Evolutionary conservation across 2,888 invertebrate genomes (phyloP).

Genomic region (Drosophila vallismaia): DNA sequence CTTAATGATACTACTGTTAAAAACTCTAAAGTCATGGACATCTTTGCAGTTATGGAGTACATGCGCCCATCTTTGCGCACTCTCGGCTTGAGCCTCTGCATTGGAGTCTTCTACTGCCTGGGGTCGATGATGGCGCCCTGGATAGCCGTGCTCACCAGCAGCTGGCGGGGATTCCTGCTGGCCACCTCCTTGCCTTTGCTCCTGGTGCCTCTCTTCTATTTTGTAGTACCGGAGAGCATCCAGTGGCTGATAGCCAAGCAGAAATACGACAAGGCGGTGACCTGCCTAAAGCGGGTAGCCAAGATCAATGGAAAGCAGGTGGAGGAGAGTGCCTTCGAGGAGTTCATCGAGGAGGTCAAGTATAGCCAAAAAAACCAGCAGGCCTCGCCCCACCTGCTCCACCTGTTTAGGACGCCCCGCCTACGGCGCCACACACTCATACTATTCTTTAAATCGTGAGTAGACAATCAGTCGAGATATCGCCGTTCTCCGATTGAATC

Average conservation of each 20-base stretch:
- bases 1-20: not conserved
- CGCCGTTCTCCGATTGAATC: not conserved
- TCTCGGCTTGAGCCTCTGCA: constrained; percentile 86
- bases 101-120: constrained; percentile 86
- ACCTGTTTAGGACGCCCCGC: constrained; percentile 85
- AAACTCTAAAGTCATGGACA: not conserved
- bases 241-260: constrained; percentile 86
- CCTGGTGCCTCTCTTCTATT: constrained; percentile 85
- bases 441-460: constrained; percentile 87
- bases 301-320: constrained; percentile 84
- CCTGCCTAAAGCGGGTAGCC: constrained; percentile 85
- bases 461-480: constrained; percentile 31
- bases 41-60: constrained; percentile 86
- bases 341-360: constrained; percentile 78
- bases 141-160: constrained; percentile 84
- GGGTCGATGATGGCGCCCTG: constrained; percentile 85
- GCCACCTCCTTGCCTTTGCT: constrained; percentile 85
- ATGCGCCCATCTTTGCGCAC: constrained; percentile 84
- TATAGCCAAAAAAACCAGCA: constrained; percentile 59
- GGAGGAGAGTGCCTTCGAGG: constrained; percentile 75
- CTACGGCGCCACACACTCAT: constrained; percentile 84
- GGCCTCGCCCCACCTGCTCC: constrained; percentile 83
- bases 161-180: constrained; percentile 85
- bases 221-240: constrained; percentile 86
- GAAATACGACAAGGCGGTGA: constrained; percentile 84